A percentile compares a stretch with the other conserved stretches of the same genome.
Evolutionary conservation across 2,113 vertebrate genomes (phyloP).

Genomic region (Misgurnus mizolepis): DNA sequence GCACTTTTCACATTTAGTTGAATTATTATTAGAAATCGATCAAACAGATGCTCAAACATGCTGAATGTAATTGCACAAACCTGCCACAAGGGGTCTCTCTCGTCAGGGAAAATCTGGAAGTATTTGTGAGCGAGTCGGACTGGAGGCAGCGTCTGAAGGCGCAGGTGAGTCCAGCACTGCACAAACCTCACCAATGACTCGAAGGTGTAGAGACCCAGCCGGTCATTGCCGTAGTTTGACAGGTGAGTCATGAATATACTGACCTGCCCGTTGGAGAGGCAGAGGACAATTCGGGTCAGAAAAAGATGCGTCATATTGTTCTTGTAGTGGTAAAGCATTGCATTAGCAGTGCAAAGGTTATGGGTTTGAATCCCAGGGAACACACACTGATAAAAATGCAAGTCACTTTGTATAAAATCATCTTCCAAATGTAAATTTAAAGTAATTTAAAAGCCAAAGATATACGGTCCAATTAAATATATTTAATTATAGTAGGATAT

Average conservation of each 20-base stretch:
- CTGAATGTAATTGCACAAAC: slow-evolving; percentile 63
- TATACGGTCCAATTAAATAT: too few relatives aligned
- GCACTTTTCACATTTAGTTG: neutral
- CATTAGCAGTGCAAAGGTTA: too few relatives aligned
- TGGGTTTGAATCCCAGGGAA: too few relatives aligned
- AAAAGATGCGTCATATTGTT: neutral
- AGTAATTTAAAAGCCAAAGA: too few relatives aligned
- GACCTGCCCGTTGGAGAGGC: slow-evolving; percentile 69
- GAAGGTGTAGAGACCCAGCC: slow-evolving; percentile 87
- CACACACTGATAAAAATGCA: too few relatives aligned
- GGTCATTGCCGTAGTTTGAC: slow-evolving; percentile 89
- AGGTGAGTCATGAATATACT: slow-evolving; percentile 92
- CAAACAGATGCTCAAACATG: neutral
- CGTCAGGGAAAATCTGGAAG: slow-evolving; percentile 87
- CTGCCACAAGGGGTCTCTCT: slow-evolving; percentile 89
- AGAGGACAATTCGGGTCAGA: neutral
- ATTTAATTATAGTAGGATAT: too few relatives aligned
- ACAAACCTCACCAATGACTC: slow-evolving; percentile 88
- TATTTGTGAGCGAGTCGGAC: slow-evolving; percentile 83
- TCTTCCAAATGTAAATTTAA: too few relatives aligned
- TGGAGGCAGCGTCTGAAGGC: slow-evolving; percentile 83
- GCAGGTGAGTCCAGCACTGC: slow-evolving; percentile 88
- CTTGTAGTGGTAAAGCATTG: too few relatives aligned
- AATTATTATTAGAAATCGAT: neutral
- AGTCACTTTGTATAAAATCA: too few relatives aligned